These are phyloP conservation scores for Agrotis clavis DNA, from an alignment of 2,888 invertebrate genomes.

Conservation along the genomic window DNA sequence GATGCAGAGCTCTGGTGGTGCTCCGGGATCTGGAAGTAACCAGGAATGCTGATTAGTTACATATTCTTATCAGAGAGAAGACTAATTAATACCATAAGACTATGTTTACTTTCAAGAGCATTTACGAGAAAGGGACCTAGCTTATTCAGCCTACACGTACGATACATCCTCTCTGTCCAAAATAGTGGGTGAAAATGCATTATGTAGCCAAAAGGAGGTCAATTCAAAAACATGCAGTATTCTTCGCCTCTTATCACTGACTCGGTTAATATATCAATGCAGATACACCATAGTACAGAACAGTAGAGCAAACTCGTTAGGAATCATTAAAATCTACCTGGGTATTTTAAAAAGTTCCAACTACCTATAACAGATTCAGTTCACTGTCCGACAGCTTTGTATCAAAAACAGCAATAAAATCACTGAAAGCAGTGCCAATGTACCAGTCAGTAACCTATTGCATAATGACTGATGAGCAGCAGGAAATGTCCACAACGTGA, in stretches of 20 bases:
- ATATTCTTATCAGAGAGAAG: neutral
- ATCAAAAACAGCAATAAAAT: neutral
- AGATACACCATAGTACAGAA: too few species aligned
- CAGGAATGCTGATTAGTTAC: neutral
- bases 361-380: neutral
- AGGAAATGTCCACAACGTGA: constrained; percentile 7
- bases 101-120: too few species aligned
- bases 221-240: too few species aligned
- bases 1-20: constrained; percentile 87
- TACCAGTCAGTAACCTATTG: constrained; percentile 11
- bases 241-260: too few species aligned
- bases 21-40: constrained; percentile 83
- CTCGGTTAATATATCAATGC: too few species aligned
- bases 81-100: too few species aligned
- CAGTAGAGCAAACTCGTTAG: too few species aligned
- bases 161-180: too few species aligned
- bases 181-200: too few species aligned
- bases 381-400: neutral
- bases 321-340: neutral
- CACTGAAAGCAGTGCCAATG: neutral
- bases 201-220: too few species aligned
- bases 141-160: too few species aligned
- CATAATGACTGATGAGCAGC: neutral
- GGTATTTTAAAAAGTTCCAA: neutral
- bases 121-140: too few species aligned